Base-by-base conservation (phyloP, 2,113 vertebrate genomes). In the Craseonycteris thonglongyai region DNA sequence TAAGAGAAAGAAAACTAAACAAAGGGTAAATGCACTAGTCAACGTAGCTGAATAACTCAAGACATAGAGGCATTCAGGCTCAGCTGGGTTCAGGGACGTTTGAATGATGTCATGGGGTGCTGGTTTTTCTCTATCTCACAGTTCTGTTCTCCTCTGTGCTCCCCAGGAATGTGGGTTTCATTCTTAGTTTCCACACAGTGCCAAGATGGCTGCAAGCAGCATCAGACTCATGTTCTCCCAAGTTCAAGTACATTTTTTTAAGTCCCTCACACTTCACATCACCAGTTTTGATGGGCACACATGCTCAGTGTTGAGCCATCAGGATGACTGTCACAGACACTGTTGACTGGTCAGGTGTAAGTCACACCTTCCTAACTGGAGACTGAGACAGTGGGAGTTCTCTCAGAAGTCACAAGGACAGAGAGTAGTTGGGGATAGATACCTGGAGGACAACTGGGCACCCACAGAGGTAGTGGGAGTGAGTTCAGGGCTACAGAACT, bases 381-480 rank as follows among this genome's bases (percentile, higher is more conserved):
- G 18, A 51, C 18, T 35, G 13, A 75, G 28, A 8, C 19, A 26
- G 13, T 4, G 15, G 9, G 9, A 79, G 35, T 11, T 61, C 24
- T 6, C 6, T 1, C 19, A 7, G 30, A 92, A 71, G 45, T 66
- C 47, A 8, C 21, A 45, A 42, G 24, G n/a, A 12, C 59, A 10
- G 21, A 21, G 4, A 12, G 66, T 19, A 13, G 38, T 1, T 10
- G 16, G 40, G 6, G 6, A 68, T 6, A 1, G 16, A 30, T 6
- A 7, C 7, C 24, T 11, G 42, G 18, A 51, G 21, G 72, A 35
- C 24, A 56, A 2, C 22, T 0, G 5, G 80, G 28, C 26, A 6
- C 16, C 15, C 8, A 18, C 0, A 79, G 11, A 65, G 33, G 15
- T 3, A 35, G 2, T 5, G 38, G 4, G 6, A 19, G 4, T 26